Evolutionary conservation across 2,113 vertebrate species (phyloP).

Genomic region (Hemibagrus wyckioides): DNA sequence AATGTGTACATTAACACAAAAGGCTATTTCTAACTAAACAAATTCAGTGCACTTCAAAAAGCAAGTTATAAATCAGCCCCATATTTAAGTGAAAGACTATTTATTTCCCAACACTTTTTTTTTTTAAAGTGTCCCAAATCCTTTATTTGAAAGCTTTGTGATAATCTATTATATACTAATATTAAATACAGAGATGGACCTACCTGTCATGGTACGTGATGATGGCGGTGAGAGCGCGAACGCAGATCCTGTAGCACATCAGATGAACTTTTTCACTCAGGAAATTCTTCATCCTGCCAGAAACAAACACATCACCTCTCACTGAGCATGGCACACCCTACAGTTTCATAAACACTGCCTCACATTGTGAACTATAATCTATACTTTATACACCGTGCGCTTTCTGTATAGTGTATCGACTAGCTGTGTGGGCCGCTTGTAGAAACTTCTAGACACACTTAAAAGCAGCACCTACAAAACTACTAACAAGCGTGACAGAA

Average conservation of each 20-base stretch:
- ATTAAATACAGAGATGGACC: neutral
- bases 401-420: neutral
- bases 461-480: neutral
- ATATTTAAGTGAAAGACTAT: neutral
- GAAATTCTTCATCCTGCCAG: constrained; percentile 82
- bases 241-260: constrained; percentile 90
- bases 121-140: neutral
- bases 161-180: neutral
- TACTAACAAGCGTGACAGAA: neutral
- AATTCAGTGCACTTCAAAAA: neutral
- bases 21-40: neutral
- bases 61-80: neutral
- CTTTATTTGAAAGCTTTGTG: neutral
- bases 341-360: neutral
- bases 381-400: neutral
- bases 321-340: neutral
- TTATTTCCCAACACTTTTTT: neutral
- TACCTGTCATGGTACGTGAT: constrained; percentile 93
- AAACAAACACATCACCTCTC: neutral
- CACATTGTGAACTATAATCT: neutral
- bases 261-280: constrained; percentile 86
- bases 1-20: neutral
- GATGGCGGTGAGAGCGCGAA: constrained; percentile 88
- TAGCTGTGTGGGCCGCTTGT: neutral
- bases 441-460: neutral